Base-by-base conservation (phyloP, 2,113 vertebrate species). In the Lethenteron reissneri region DNA sequence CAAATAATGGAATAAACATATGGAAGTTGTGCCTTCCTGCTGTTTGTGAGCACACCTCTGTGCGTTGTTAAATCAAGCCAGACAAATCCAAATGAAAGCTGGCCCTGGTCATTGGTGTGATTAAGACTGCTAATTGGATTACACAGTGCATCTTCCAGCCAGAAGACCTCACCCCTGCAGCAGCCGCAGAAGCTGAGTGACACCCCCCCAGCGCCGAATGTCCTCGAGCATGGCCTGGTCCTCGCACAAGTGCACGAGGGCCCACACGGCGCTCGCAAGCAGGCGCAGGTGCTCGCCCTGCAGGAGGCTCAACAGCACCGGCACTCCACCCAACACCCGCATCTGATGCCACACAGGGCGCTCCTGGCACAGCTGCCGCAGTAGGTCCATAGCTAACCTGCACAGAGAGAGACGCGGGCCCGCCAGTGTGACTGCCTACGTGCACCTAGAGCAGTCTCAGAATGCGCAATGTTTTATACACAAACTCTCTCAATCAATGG, bases 161-260 rank as follows among this genome's bases (percentile, higher is more conserved):
- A 56, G 41, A 73, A 4, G 75, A 70, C 73, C 78, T 15, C 77
- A 89, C 86, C 85, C 83, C 73, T 78, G 76, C 12, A 94, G 80
- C 74, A 97, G 81, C 64, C 83, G 83, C 70, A 95, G 85, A 11
- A 95, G 82, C 70, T 89, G 86, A 76, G 85, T 88, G 76, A 89
- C 84, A n/a, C 89, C 87, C 2, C 87, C 90, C 87, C 86, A 95
- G 57, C 83, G 81, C 10, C 79, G 76, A 56, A 92, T 89, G 81
- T 89, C 87, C 1, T 77, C 75, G 21, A 85, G 84, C 77, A 81
- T 81, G 71, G 88, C 83, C 0, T 84, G 82, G 57, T 90, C 86
- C 79, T 92, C 83, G 4, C 87, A 94, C 69, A 97, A 78, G 79
- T 92, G 89, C 10, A 92, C 88, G 75, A 95, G 81, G 72, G 89